Evolutionary conservation across 35 echinoderm and acorn worm genomes (phyloP).

Genomic region (Eucidaris tribuloides): DNA sequence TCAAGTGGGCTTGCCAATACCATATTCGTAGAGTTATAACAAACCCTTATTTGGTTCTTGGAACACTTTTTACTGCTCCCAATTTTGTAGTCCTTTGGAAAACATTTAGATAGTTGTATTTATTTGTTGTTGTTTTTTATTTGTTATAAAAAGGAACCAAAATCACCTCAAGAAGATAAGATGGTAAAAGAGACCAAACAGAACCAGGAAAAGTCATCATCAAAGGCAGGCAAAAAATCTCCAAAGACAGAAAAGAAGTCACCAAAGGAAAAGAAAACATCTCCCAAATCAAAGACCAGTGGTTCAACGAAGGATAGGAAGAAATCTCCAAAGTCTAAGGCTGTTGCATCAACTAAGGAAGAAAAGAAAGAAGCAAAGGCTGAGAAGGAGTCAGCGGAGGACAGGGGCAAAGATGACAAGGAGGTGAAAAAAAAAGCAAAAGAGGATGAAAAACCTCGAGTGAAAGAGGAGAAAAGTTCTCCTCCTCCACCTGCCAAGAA

Average conservation of each 20-base stretch:
- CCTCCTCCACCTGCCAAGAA: neutral
- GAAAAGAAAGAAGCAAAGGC: constrained; percentile 16
- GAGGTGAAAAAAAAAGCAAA: neutral
- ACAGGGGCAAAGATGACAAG: neutral
- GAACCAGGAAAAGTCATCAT: neutral
- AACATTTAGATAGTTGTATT: too few relatives aligned
- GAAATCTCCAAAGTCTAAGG: neutral
- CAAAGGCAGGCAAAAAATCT: neutral
- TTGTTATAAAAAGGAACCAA: neutral
- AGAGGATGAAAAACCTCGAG: neutral
- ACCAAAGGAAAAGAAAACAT: constrained; percentile 3
- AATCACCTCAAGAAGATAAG: neutral
- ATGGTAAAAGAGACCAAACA: neutral
- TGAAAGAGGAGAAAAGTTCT: neutral
- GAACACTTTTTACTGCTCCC: too few relatives aligned
- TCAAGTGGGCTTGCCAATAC: too few relatives aligned
- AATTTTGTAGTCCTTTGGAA: too few relatives aligned
- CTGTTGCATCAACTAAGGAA: neutral
- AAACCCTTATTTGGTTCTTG: too few relatives aligned
- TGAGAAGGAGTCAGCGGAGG: neutral
- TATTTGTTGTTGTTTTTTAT: too few relatives aligned
- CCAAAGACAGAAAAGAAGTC: constrained; percentile 1
- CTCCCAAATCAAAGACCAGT: neutral
- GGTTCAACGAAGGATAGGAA: neutral
- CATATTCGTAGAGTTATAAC: too few relatives aligned